Base-by-base conservation (phyloP, 2,113 vertebrate species). In the Hypocryptadius cinnamomeus region DNA sequence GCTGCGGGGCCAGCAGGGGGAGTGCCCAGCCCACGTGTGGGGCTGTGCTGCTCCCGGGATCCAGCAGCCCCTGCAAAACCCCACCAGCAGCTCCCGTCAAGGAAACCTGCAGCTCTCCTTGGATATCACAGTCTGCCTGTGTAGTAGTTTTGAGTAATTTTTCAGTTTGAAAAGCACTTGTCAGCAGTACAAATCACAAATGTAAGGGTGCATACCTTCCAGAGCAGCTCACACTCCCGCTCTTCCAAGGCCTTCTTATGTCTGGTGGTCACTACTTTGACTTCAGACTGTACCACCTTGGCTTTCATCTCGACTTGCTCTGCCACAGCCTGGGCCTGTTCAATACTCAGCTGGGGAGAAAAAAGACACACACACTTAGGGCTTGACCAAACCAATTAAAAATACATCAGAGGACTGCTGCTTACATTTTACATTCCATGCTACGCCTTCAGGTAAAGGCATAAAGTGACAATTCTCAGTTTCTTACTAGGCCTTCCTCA, bases 291-390 rank as follows among this genome's bases (percentile, higher is more conserved):
- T 12, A 99, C 98, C 95, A 99, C 98, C 96, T 99, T 99, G 0
- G 99, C 99, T 94, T 99, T 99, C 97, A 99, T 98, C 96, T 99
- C 99, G 71, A 99, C 99, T 95, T 99, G 99, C 89, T 99, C 99
- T 7, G 99, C 99, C 96, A 99, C 98, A n/a, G 99, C 98, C 97
- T 99, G 99, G 71, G 98, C 99, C 90, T 99, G 99, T 92, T 99
- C 99, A 92, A 99, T 99, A 96, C 99, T 99, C 88, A 99, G 97
- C 99, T 99, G 94, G 20, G 93, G 83, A 91, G 80, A 16, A 59
- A 80, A 35, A 22, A 87, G 6, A 44, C 6, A 71, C 28, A 40
- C 40, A 80, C 18, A 24, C 12, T 74, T 22, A 21, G 5, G 25
- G 13, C 24, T 79, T 25, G 11, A 11, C 2, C 47, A 54, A 84